Evolutionary conservation across 2,797 vertebrate species (phyloP), one percentile per base, ranked within the genome.

Genomic region (Acestrorhynchus altus): DNA sequence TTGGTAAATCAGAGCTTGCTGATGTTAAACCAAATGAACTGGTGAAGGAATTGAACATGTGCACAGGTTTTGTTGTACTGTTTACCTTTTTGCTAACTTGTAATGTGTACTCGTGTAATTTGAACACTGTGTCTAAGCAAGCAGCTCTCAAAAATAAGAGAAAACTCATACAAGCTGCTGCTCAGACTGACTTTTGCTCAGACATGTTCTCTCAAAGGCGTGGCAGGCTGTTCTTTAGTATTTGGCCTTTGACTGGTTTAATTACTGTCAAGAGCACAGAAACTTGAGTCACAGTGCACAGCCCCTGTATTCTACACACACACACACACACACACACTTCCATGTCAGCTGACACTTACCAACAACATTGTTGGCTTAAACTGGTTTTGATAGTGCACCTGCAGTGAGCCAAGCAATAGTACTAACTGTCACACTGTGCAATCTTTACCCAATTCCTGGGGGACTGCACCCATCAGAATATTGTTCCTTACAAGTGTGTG

Each of bases 161-260:
- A 42, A 67, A 31, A 18, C n/a, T 42, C 6, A 44, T 2, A 13
- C 0, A 0, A 8, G 40, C 31, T 35, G 31, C 31, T 35, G 2
- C 31, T 35, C 31, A 16, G 64, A n/a, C 42, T 63, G 59, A 51
- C 77, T 69, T 73, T 42, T 63, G 84, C 60, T 67, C 57, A 67
- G 83, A 84, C 87, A 66, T 81, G 86, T 83, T 42, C 77, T 24
- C 22, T 70, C 11, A 8, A 65, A 77, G 80, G 66, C 64, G 81
- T 78, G 82, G 28, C 61, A 56, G 42, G 49, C 10, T 51, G 15
- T 10, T 3, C 49, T 78, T 72, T 59, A 66, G 31, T 20, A 44
- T 49, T 68, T 73, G 63, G 40, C 80, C 49, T 70, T 74, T 77
- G 70, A 61, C 28, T 72, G 35, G 35, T 11, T 60, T 60, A 40